Base-by-base conservation (phyloP, 2,797 vertebrate genomes). In the Phoxinus dragarum region DNA sequence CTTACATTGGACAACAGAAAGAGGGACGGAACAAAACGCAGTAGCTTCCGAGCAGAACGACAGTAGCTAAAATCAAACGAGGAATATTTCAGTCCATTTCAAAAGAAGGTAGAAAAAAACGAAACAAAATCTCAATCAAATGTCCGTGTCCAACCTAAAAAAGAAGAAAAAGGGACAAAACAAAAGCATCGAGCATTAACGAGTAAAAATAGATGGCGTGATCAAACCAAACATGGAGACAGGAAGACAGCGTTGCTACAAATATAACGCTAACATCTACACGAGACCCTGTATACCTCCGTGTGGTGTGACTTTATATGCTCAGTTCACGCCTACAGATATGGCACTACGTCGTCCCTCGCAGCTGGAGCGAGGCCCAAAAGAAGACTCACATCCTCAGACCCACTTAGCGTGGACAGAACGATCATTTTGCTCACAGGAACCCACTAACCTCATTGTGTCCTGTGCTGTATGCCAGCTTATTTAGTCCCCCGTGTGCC, bases 281-380 rank as follows among this genome's bases (percentile, higher is more conserved):
- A 98, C 98, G 97, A 97, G 97, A 99, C 98, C 98, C 98, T 99
- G 98, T 99, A 98, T 97, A 97, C 97, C 96, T 97, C 96, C 91
- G 42, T 71, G 61, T 87, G 67, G 84, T 87, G 86, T 66, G 81
- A 72, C 86, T 88, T 68, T 68, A 38, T 76, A 71, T 71, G 61
- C 80, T 85, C 66, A 95, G 92, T 88, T 84, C 78, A 78, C 77
- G n/a, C 77, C 56, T 75, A 83, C 72, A 85, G 71, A 85, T 87
- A 76, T 80, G 77, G 85, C 89, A 89, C 88, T 78, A 85, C 31
- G 56, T 78, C 38, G 83, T 86, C 73, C 77, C 19, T 84, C 59
- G 14, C 17, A 31, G 49, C 40, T n/a, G 74, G 49, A 84, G 59
- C 85, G 75, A 59, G 71, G 82, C 82, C 83, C 80, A 71, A 80